These are phyloP conservation scores for Candoia aspera DNA, from an alignment of 2,113 vertebrate species.

Conservation along the genomic window DNA sequence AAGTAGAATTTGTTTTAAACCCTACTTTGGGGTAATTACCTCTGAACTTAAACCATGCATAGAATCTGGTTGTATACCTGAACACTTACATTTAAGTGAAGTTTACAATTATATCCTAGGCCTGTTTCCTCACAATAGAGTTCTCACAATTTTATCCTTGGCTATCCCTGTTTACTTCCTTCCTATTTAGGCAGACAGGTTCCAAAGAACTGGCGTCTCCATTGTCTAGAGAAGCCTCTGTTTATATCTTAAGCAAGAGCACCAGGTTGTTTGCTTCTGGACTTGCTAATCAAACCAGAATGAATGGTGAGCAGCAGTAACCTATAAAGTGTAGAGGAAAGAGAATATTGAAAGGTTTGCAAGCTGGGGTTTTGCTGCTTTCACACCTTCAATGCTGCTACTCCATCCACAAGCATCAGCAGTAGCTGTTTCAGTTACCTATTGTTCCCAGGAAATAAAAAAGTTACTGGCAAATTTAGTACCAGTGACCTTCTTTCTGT, in stretches of 20 bases:
- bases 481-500: neutral
- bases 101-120: neutral
- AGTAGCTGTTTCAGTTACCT: neutral
- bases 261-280: neutral
- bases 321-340: neutral
- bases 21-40: neutral
- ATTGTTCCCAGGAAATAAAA: neutral
- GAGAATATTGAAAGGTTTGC: neutral
- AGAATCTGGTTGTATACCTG: neutral
- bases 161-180: neutral
- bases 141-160: neutral
- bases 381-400: neutral
- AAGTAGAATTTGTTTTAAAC: neutral
- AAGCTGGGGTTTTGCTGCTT: neutral
- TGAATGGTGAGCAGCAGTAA: neutral
- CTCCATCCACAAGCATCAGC: neutral
- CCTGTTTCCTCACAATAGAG: neutral
- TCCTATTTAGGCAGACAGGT: neutral
- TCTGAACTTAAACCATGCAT: neutral
- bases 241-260: neutral
- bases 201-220: neutral
- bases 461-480: neutral
- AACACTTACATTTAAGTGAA: neutral
- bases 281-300: neutral
- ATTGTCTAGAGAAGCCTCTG: neutral